Evolutionary conservation across 2,888 invertebrate genomes (phyloP).

Genomic region (Caenorhabditis becei): DNA sequence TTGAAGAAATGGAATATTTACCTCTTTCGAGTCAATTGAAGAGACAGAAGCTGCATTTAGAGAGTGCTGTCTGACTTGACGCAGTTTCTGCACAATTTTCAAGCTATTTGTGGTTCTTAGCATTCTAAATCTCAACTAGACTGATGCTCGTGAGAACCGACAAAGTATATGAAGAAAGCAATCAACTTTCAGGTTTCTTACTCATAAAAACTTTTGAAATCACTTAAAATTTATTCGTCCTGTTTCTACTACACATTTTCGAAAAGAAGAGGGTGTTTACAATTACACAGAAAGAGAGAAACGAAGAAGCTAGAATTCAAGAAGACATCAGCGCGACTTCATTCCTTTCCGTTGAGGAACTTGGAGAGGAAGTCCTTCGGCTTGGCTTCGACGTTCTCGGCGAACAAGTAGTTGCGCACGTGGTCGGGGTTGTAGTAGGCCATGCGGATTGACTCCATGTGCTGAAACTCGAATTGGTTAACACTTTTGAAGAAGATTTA

Average conservation of each 20-base stretch:
- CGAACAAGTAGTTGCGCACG: conserved; percentile 83
- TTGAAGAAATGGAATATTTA: neutral
- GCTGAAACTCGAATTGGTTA: conserved; percentile 69
- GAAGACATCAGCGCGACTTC: conserved; percentile 22
- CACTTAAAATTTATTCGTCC: conserved; percentile 21
- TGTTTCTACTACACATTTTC: conserved; percentile 31
- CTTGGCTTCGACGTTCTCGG: conserved; percentile 82
- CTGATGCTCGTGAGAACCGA: neutral
- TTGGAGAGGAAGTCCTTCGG: conserved; percentile 83
- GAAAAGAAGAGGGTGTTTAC: conserved; percentile 5
- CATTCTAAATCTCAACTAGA: neutral
- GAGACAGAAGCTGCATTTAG: conserved; percentile 15
- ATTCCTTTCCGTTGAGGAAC: conserved; percentile 83
- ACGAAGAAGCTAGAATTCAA: conserved; percentile 12
- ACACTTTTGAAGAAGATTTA: too few relatives aligned
- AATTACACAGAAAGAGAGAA: conserved; percentile 25
- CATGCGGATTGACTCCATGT: conserved; percentile 76
- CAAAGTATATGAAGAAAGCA: neutral
- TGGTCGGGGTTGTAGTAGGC: conserved; percentile 82
- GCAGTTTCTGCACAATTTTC: conserved; percentile 14
- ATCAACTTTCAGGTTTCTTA: neutral
- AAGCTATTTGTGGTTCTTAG: conserved; percentile 6
- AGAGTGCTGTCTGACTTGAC: conserved; percentile 1
- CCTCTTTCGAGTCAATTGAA: conserved; percentile 64
- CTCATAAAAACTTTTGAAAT: neutral